Evolutionary conservation across 2,797 vertebrate genomes (phyloP).

Genomic region (Coluber constrictor): DNA sequence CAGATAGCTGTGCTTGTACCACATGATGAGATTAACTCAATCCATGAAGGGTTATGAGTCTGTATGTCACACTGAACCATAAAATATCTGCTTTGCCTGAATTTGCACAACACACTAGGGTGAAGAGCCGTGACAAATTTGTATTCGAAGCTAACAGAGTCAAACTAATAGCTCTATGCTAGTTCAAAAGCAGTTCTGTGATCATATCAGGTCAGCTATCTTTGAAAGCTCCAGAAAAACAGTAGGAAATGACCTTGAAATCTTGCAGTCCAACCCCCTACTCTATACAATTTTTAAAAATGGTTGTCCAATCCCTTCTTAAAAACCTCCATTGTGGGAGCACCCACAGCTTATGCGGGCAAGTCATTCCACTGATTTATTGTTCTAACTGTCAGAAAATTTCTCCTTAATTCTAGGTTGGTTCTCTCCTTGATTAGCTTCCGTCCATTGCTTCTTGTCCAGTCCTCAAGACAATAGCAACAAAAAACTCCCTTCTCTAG

Average conservation of each 20-base stretch:
- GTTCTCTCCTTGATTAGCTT: neutral
- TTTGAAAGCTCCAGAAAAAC: neutral
- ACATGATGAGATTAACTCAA: neutral
- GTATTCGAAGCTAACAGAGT: neutral
- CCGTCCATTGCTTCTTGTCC: neutral
- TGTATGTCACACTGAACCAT: neutral
- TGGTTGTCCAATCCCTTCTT: neutral
- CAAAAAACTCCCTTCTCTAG: neutral
- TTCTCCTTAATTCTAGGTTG: neutral
- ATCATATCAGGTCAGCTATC: neutral
- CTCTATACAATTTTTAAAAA: neutral
- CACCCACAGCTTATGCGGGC: neutral
- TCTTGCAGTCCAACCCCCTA: neutral
- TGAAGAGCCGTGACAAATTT: neutral
- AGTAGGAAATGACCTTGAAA: neutral
- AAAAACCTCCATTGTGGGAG: neutral
- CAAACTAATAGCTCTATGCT: neutral
- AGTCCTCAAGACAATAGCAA: neutral
- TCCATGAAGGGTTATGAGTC: neutral
- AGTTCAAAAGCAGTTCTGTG: neutral
- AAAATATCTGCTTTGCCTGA: neutral
- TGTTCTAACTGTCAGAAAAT: neutral
- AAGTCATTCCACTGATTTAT: neutral
- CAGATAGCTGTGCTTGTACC: neutral
- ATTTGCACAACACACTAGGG: neutral